Evolutionary conservation across 2,113 vertebrate genomes (phyloP).

Genomic region (Lontra canadensis): DNA sequence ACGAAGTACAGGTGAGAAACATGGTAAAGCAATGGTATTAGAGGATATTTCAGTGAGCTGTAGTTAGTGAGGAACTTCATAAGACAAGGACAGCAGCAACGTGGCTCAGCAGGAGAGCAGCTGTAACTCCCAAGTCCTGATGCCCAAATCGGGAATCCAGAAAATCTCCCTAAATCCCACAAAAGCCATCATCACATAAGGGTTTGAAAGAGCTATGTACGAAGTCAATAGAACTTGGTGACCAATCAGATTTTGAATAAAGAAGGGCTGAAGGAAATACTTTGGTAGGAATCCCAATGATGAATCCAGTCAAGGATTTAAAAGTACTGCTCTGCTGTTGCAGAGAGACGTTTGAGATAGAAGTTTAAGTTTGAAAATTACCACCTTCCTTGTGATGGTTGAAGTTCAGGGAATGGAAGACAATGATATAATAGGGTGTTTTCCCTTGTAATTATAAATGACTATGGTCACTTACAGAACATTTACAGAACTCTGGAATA

Average conservation of each 20-base stretch:
- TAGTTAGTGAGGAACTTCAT: not conserved
- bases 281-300: not conserved
- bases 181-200: not conserved
- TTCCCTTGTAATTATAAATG: not conserved
- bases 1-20: not conserved
- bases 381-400: not conserved
- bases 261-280: not conserved
- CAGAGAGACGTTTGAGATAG: not conserved
- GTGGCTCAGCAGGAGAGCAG: not conserved
- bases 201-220: not conserved
- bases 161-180: not conserved
- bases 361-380: not conserved
- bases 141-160: not conserved
- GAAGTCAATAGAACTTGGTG: not conserved
- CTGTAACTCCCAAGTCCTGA: not conserved
- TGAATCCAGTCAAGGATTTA: not conserved
- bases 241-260: not conserved
- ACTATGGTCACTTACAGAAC: not conserved
- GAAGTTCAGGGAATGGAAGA: not conserved
- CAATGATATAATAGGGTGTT: not conserved
- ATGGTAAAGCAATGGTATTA: not conserved
- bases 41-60: not conserved
- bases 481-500: not conserved
- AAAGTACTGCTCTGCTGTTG: not conserved
- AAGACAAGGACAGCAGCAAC: not conserved